phyloP scores from a whole-genome alignment of 2,888 invertebrate genomes.

The Drosophila fulvimacula region DNA sequence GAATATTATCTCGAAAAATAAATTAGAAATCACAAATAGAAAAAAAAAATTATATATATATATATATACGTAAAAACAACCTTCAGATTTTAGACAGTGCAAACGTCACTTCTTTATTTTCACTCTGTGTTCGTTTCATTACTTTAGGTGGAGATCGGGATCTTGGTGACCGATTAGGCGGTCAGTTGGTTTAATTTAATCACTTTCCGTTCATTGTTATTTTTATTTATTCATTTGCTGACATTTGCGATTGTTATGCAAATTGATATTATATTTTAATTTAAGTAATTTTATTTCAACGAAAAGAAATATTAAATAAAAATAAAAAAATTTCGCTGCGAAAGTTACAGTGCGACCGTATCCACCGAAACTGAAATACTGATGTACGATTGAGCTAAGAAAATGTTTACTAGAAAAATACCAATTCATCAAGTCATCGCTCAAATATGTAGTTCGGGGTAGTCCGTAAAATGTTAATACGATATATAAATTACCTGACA shows the following conservation, averaged over 20 bases:
- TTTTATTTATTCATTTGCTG: constrained; percentile 20
- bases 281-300: constrained; percentile 29
- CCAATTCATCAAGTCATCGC: background rate
- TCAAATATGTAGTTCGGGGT: background rate
- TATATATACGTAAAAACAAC: constrained; percentile 25
- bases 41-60: too few species aligned
- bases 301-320: constrained; percentile 55
- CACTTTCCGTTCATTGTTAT: constrained; percentile 10
- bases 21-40: constrained; percentile 44
- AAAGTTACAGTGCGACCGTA: constrained; percentile 54
- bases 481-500: background rate
- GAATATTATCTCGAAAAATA: constrained; percentile 22
- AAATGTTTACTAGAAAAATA: constrained; percentile 21
- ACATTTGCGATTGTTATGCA: constrained; percentile 18
- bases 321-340: constrained; percentile 57
- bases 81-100: constrained; percentile 51
- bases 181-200: constrained; percentile 16
- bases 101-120: constrained; percentile 65
- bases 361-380: constrained; percentile 38
- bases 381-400: background rate
- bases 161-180: constrained; percentile 40
- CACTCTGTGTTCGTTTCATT: constrained; percentile 59
- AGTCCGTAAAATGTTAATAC: background rate
- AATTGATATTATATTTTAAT: constrained; percentile 26
- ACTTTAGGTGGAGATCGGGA: constrained; percentile 57